These are phyloP conservation scores for Cyrtorhinus lividipennis DNA, from an alignment of 1,140 invertebrate species.

Conservation along the genomic window DNA sequence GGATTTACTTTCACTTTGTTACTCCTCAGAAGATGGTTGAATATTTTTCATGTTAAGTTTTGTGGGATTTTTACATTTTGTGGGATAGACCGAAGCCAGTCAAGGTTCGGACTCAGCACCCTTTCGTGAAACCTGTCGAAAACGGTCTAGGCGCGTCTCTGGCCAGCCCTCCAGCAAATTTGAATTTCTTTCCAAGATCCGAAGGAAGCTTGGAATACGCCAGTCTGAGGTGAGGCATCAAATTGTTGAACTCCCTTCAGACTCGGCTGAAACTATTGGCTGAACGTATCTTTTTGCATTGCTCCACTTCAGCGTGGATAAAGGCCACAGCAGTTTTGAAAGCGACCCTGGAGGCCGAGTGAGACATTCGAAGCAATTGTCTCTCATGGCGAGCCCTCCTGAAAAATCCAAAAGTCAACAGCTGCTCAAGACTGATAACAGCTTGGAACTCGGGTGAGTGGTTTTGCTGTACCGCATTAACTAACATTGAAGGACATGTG, in stretches of 20 bases:
- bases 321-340: background rate
- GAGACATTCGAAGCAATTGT: background rate
- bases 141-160: background rate
- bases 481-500: too few relatives aligned
- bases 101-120: background rate
- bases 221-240: background rate
- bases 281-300: too few relatives aligned
- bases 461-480: too few relatives aligned
- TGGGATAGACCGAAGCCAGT: background rate
- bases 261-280: too few relatives aligned
- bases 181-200: background rate
- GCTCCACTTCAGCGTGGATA: background rate
- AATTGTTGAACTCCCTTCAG: too few relatives aligned
- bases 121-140: background rate
- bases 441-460: constrained; percentile 1
- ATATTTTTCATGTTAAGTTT: too few relatives aligned
- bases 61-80: too few relatives aligned
- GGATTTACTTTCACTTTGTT: background rate
- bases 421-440: background rate
- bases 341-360: background rate
- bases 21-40: background rate
- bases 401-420: constrained; percentile 3
- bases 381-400: background rate
- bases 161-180: background rate
- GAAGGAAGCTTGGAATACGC: background rate